Percentiles rank a stretch among this genome's conserved stretches.
These are phyloP conservation scores for Prionailurus bengalensis DNA, from an alignment of 2,113 vertebrate genomes.

Conservation along the genomic window DNA sequence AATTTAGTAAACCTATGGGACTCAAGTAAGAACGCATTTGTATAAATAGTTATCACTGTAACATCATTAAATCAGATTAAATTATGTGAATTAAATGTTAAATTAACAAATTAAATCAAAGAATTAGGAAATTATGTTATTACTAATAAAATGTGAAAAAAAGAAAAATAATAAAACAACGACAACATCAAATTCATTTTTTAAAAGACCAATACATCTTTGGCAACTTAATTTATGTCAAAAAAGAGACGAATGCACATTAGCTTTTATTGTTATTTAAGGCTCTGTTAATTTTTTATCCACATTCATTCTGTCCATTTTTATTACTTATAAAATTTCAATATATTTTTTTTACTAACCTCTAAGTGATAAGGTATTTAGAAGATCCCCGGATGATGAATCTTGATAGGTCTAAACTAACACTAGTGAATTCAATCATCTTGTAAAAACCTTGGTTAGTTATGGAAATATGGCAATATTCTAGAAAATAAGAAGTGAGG, in stretches of 20 bases:
- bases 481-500: background rate
- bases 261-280: background rate
- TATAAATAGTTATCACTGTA: background rate
- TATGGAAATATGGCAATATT: background rate
- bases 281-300: background rate
- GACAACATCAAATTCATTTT: background rate
- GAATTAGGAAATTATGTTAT: background rate
- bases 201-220: background rate
- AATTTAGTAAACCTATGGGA: background rate
- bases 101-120: background rate
- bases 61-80: background rate
- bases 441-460: background rate
- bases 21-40: background rate
- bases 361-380: background rate
- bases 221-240: background rate
- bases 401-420: background rate
- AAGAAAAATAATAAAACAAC: background rate
- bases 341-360: background rate
- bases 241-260: background rate
- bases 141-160: background rate
- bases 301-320: background rate
- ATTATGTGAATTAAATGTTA: background rate
- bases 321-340: background rate
- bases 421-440: background rate
- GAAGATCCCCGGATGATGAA: background rate